Conservation (phyloP, 1,140 invertebrate genomes). For the Nebria ingens region DNA sequence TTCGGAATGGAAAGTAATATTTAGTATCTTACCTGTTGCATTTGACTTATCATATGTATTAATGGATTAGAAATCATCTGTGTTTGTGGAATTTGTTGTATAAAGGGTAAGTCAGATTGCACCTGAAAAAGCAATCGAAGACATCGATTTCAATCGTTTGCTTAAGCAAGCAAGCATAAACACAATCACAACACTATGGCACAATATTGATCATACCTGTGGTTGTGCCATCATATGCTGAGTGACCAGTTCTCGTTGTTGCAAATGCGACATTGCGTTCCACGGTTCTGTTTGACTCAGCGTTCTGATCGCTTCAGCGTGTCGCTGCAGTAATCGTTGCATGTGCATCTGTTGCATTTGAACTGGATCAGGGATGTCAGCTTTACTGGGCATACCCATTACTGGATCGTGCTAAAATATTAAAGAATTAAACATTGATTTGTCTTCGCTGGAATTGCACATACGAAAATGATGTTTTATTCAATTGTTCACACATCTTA, state of each 20-base stretch:
- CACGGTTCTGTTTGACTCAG: conserved; percentile 26
- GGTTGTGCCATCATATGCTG: conserved; percentile 31
- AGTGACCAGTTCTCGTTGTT: conserved; percentile 28
- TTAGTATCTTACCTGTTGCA: conserved; percentile 41
- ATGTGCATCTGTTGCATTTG: conserved; percentile 25
- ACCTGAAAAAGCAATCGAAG: conserved; percentile 17
- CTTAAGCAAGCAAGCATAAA: neutral
- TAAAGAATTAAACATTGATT: neutral
- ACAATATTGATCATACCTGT: conserved; percentile 19
- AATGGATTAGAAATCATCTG: conserved; percentile 40
- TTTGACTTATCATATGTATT: conserved; percentile 45
- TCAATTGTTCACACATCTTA: too few species aligned
- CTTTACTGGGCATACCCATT: neutral
- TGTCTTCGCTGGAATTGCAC: too few species aligned
- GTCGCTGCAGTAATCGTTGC: conserved; percentile 21
- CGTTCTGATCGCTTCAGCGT: conserved; percentile 16
- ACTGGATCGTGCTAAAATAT: neutral
- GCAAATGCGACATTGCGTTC: conserved; percentile 24
- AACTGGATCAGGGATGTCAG: conserved; percentile 1
- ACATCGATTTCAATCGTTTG: neutral
- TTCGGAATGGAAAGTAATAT: too few species aligned
- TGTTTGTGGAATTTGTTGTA: conserved; percentile 22
- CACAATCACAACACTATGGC: neutral
- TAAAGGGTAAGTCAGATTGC: conserved; percentile 25
- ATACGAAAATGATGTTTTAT: too few species aligned